Evolutionary conservation across 1,140 invertebrate genomes (phyloP).

Genomic region (Bombus sibiricus): DNA sequence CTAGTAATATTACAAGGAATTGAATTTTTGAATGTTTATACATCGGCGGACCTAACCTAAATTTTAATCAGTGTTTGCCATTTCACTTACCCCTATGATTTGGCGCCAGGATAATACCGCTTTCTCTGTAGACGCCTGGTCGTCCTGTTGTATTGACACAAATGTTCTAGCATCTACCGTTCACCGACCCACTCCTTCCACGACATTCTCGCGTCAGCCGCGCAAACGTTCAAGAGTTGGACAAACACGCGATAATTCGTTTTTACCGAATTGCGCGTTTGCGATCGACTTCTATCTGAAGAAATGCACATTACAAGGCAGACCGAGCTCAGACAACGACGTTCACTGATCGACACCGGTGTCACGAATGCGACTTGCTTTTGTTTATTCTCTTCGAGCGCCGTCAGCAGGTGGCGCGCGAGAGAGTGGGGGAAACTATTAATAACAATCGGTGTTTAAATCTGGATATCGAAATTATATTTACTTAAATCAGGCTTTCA

Average conservation of each 20-base stretch:
- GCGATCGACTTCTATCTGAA: constrained; percentile 20
- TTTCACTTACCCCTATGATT: constrained; percentile 27
- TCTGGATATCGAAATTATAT: neutral
- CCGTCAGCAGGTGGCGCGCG: constrained; percentile 47
- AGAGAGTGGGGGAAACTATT: neutral
- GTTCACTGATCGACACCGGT: constrained; percentile 35
- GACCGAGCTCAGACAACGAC: constrained; percentile 3
- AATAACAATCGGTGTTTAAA: neutral
- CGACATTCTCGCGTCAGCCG: constrained; percentile 11
- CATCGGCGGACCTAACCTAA: constrained; percentile 27
- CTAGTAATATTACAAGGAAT: too few relatives aligned
- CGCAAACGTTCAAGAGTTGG: neutral
- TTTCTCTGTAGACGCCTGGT: neutral
- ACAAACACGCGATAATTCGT: constrained; percentile 48
- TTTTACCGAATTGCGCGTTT: constrained; percentile 46
- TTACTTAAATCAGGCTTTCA: neutral
- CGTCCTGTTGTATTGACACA: constrained; percentile 13
- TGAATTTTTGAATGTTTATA: neutral
- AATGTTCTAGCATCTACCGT: constrained; percentile 46
- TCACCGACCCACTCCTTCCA: constrained; percentile 34
- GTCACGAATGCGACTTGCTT: constrained; percentile 45
- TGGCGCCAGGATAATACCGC: constrained; percentile 44
- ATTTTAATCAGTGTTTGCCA: neutral
- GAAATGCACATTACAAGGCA: constrained; percentile 39
- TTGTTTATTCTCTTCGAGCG: constrained; percentile 41